Conservation (phyloP, 2,113 vertebrate species). For the Hemiscyllium ocellatum region DNA sequence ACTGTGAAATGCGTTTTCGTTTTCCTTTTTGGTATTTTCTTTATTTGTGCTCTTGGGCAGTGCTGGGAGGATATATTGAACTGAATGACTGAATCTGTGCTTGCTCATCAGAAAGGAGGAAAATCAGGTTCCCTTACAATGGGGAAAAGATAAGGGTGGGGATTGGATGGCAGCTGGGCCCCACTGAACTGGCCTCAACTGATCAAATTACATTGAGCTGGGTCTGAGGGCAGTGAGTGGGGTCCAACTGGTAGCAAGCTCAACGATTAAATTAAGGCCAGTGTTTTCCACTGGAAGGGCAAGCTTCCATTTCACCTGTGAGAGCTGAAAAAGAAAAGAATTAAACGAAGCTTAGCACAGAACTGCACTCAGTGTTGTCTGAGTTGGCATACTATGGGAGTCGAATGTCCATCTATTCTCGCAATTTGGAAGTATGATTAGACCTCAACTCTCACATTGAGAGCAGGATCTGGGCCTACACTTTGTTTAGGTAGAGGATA, state of each 20-base stretch:
- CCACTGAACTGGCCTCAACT: neutral
- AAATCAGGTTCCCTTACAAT: neutral
- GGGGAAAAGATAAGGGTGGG: neutral
- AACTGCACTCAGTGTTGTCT: neutral
- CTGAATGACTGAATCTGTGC: neutral
- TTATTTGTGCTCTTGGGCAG: neutral
- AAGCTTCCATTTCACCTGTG: neutral
- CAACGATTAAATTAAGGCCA: neutral
- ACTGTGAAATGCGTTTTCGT: neutral
- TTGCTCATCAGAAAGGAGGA: neutral
- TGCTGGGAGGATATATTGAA: neutral
- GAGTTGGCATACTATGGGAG: too few species aligned
- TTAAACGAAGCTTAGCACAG: neutral
- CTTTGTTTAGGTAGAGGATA: too few species aligned
- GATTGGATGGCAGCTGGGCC: neutral
- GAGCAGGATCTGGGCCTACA: too few species aligned
- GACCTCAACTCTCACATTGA: too few species aligned
- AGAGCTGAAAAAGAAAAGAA: neutral
- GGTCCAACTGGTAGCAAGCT: neutral
- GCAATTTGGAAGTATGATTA: too few species aligned
- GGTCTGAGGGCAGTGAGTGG: neutral
- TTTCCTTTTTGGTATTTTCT: neutral
- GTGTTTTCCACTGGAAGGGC: neutral
- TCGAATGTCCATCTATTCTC: too few species aligned
- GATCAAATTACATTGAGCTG: neutral